A percentile compares a stretch with the other conserved stretches of the same genome.
These are phyloP conservation scores for Notamacropus eugenii DNA, from an alignment of 2,797 vertebrate genomes.

Conservation along the genomic window DNA sequence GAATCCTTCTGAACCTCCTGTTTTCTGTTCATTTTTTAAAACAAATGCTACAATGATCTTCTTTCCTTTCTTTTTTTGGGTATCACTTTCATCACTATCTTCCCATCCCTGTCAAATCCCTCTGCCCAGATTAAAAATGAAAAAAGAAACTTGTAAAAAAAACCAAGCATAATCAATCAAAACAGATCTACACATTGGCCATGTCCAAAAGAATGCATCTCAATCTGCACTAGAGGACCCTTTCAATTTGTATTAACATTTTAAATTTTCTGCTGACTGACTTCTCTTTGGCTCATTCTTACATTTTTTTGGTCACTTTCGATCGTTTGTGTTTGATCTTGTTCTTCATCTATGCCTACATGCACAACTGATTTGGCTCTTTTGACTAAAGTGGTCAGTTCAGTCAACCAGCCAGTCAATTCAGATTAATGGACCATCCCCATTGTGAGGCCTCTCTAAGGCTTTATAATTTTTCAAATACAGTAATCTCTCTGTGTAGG, in stretches of 20 bases:
- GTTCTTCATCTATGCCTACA: not conserved
- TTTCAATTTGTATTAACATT: not conserved
- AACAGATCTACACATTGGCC: not conserved
- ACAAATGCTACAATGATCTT: not conserved
- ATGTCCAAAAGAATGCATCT: not conserved
- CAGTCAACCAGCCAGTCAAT: not conserved
- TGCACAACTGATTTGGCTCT: not conserved
- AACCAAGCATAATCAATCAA: not conserved
- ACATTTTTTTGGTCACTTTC: not conserved
- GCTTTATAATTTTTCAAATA: not conserved
- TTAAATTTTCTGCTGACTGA: not conserved
- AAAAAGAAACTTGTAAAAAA: not conserved
- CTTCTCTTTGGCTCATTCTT: not conserved
- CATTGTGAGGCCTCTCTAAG: not conserved
- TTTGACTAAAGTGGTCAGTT: not conserved
- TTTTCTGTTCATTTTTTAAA: not conserved
- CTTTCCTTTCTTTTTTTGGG: not conserved
- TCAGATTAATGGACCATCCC: not conserved
- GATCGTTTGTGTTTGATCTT: not conserved
- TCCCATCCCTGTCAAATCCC: not conserved
- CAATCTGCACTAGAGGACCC: not conserved
- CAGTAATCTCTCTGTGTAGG: not conserved
- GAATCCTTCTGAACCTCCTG: not conserved
- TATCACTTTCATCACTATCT: not conserved
- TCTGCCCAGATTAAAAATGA: not conserved